phyloP scores from a whole-genome alignment of 2,888 invertebrate species.

The Nymphalis c-album region DNA sequence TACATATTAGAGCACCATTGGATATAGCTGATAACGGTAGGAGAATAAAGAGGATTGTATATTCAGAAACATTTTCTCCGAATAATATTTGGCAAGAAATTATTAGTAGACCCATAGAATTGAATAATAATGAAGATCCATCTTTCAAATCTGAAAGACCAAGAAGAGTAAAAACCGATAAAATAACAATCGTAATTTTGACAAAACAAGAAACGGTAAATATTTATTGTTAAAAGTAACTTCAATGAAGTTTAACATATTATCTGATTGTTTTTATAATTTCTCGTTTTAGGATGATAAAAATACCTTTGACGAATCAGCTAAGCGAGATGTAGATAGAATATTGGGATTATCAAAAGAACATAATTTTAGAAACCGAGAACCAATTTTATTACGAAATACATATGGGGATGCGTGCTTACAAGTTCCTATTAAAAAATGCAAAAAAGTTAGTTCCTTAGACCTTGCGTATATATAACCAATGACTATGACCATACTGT shows the following conservation, averaged over 20 bases:
- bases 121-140: slow-evolving; percentile 33
- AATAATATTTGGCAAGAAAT: slow-evolving; percentile 49
- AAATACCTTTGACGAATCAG: neutral
- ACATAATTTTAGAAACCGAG: too few species aligned
- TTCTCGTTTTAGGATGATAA: slow-evolving; percentile 6
- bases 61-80: slow-evolving; percentile 44
- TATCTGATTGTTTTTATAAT: neutral
- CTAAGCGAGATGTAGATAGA: neutral
- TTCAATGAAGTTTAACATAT: neutral
- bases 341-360: neutral
- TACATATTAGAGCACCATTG: slow-evolving; percentile 1
- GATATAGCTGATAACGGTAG: slow-evolving; percentile 17
- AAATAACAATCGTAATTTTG: slow-evolving; percentile 16
- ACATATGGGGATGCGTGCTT: slow-evolving; percentile 62
- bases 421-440: slow-evolving; percentile 58
- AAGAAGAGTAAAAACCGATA: slow-evolving; percentile 10
- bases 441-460: slow-evolving; percentile 44
- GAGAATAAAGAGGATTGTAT: slow-evolving; percentile 43
- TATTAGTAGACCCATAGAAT: slow-evolving; percentile 43
- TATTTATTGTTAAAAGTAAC: neutral
- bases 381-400: slow-evolving; percentile 44
- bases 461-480: neutral
- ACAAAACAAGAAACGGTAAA: slow-evolving; percentile 22
- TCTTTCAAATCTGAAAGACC: neutral
- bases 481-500: neutral